Evolutionary conservation across 2,113 vertebrate species (phyloP), one percentile per base, ranked within the genome.

Genomic region (Boulengerochromis microlepis): DNA sequence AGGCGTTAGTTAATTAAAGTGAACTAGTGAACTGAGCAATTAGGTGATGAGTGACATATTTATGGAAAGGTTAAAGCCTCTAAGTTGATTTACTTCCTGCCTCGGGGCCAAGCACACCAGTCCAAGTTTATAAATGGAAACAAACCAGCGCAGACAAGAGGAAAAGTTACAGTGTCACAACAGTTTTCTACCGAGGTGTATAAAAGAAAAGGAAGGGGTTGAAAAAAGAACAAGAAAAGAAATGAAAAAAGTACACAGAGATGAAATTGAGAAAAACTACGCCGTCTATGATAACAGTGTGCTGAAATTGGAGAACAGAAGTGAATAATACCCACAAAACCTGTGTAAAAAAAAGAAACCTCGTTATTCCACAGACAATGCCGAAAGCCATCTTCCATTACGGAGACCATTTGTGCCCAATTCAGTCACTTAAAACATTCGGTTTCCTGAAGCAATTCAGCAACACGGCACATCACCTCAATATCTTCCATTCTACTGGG

Each of bases 401-500:
- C 29, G 16, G 57, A 9, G 19, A 29, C 87, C 88, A 91, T 91
- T 89, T 89, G 88, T 93, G 82, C 91, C 61, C 85, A 80, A 87
- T 91, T 87, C 85, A 78, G 35, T 52, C 38, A 64, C 76, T 81
- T 86, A 76, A 90, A 56, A 82, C 76, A 86, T 81, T 87, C 53
- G 66, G 61, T 71, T 87, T 86, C 89, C 83, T 85, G 33, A 86
- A 86, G 91, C 93, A 89, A 91, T 95, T 93, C 90, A 90, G 85
- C 83, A 38, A 47, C 83, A 93, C 35, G 22, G 57, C 64, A 89
- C 81, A 91, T 89, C 83, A 85, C 84, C 81, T 71, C 89, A 87
- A 90, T 89, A 91, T 90, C 91, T 40, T 80, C 81, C 53, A 86
- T 33, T 50, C 81, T 26, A 29, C 56, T 33, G 87, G 84, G 33